phyloP scores from a whole-genome alignment of 2,797 vertebrate genomes.

The Fistularia commersonii region DNA sequence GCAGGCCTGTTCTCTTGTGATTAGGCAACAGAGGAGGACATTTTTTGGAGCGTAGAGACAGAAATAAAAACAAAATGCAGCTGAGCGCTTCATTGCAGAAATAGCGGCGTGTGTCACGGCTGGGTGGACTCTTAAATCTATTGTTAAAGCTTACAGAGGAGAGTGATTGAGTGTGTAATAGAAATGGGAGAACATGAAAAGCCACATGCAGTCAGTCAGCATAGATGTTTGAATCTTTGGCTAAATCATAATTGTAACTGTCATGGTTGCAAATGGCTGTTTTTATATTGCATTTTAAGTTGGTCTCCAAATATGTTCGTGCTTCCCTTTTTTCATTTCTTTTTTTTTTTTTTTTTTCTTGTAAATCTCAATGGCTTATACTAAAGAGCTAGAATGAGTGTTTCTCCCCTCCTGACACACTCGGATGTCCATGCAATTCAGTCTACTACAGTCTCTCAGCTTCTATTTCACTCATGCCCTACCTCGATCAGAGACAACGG shows the following conservation, averaged over 20 bases:
- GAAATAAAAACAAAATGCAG: slow-evolving; percentile 19
- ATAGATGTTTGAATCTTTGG: slow-evolving; percentile 71
- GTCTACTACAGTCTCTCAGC: slow-evolving; percentile 21
- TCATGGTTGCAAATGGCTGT: slow-evolving; percentile 53
- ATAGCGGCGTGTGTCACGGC: too few relatives aligned
- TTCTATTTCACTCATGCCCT: slow-evolving; percentile 46
- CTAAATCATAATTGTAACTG: slow-evolving; percentile 57
- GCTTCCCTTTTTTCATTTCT: slow-evolving; percentile 18
- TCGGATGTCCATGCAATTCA: slow-evolving; percentile 52
- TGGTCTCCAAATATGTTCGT: too few relatives aligned
- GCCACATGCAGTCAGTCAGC: slow-evolving; percentile 48
- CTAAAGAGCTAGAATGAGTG: slow-evolving; percentile 42
- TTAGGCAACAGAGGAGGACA: slow-evolving; percentile 8
- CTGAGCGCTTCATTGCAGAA: slow-evolving; percentile 6
- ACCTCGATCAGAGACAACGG: slow-evolving; percentile 38
- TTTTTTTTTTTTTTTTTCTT: slow-evolving; percentile 25
- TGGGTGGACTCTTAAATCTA: too few relatives aligned
- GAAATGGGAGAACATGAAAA: too few relatives aligned
- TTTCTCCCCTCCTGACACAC: slow-evolving; percentile 4
- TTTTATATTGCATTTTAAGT: slow-evolving; percentile 67
- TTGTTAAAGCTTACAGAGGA: too few relatives aligned
- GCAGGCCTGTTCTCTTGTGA: slow-evolving; percentile 16
- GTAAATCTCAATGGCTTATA: slow-evolving; percentile 22
- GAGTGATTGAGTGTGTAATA: too few relatives aligned
- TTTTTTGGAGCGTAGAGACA: slow-evolving; percentile 5